Conservation (phyloP, 2,797 vertebrate species). For the Tympanoctomys barrerae region DNA sequence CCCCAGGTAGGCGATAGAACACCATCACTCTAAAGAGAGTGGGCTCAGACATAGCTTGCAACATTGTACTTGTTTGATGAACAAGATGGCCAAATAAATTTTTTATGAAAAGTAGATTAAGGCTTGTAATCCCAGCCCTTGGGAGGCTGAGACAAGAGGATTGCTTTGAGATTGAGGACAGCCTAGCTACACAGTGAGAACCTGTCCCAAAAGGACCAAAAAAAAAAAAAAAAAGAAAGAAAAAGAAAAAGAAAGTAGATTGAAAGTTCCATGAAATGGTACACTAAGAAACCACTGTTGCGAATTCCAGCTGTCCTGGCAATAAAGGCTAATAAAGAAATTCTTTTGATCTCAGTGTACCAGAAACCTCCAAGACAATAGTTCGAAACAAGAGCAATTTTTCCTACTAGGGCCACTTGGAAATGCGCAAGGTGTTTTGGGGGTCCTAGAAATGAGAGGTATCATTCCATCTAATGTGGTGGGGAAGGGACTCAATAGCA, state of each 20-base stretch:
- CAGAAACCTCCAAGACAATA: background rate
- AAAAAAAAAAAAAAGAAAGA: background rate
- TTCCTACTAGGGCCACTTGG: background rate
- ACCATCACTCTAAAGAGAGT: background rate
- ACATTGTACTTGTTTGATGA: background rate
- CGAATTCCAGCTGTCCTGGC: slow-evolving; percentile 12
- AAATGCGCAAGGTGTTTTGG: background rate
- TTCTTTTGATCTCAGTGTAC: background rate
- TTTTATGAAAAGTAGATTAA: background rate
- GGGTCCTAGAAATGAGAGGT: background rate
- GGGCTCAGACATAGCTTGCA: background rate
- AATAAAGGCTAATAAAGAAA: background rate
- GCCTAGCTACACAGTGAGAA: background rate
- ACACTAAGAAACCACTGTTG: background rate
- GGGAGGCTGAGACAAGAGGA: background rate
- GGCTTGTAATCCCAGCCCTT: background rate
- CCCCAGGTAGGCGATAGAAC: background rate
- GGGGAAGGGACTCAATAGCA: background rate
- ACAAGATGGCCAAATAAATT: background rate
- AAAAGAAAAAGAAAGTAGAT: background rate
- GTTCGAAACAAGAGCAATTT: background rate
- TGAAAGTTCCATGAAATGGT: background rate
- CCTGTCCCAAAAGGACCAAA: background rate
- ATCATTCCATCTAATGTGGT: background rate
- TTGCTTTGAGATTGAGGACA: background rate